Base-by-base conservation (phyloP, 2,888 invertebrate genomes). In the Lithophane ornitopus region DNA sequence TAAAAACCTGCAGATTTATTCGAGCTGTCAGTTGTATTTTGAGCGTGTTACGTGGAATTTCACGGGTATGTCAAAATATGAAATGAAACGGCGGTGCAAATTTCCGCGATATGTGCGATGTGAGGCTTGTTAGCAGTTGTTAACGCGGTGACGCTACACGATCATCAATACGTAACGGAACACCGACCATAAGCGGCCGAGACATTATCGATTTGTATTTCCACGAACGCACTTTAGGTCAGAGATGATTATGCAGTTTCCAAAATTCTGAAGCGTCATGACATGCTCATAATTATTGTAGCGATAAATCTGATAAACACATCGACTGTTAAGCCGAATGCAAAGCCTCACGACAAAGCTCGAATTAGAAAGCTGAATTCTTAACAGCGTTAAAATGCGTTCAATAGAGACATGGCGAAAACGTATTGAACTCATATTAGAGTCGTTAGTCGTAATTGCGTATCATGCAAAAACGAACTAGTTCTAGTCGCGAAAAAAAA, bases 311-410 rank as follows among this genome's bases (percentile, higher is more conserved):
- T 92, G 93, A 93, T 93, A 92, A 91, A 91, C 88, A 90, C 88
- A 91, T 90, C 82, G 88, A 88, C 90, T 89, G 74, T 79, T 84
- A 85, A 87, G 81, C 80, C 85, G 80, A 86, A 86, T 85, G 85
- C 80, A 80, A 90, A 91, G 90, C 90, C 89, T 91, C 92, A 93
- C 90, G 91, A 92, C 92, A 92, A 93, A 93, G 90, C 89, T 90
- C 86, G 90, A 87, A 93, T 95, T 95, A 95, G 96, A 96, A 95
- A 95, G 95, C 93, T 90, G 82, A 90, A 91, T 85, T 92, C 90
- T 90, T 89, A 90, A 90, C 91, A 92, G 91, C 89, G 92, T 92
- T 93, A 91, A 92, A 92, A 93, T 89, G 90, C 90, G 92, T 91
- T 87, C 89, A 85, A 93, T 91, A 91, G 89, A 93, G 89, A 91